Percentiles rank a stretch among this genome's conserved stretches.
phyloP scores from a whole-genome alignment of 2,888 invertebrate species.

The Drosophila fulvimacula region DNA sequence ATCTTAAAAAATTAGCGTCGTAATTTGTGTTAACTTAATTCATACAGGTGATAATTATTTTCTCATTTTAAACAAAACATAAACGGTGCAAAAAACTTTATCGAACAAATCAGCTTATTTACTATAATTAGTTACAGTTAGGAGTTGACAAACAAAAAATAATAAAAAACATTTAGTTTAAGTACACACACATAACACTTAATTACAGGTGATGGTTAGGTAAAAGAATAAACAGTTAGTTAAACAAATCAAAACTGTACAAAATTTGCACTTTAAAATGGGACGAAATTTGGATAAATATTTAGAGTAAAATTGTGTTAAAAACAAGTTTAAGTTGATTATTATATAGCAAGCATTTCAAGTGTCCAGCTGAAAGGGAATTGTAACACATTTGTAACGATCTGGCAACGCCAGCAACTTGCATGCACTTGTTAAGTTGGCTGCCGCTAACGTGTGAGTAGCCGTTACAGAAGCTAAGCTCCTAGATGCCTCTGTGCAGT shows the following conservation, averaged over 20 bases:
- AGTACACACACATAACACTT: slow-evolving; percentile 53
- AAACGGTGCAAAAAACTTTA: slow-evolving; percentile 82
- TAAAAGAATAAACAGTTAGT: slow-evolving; percentile 41
- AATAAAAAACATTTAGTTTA: slow-evolving; percentile 13
- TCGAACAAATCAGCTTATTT: slow-evolving; percentile 35
- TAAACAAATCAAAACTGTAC: slow-evolving; percentile 36
- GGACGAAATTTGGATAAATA: not conserved
- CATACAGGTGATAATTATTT: slow-evolving; percentile 36
- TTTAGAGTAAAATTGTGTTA: slow-evolving; percentile 18
- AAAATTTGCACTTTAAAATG: slow-evolving; percentile 15
- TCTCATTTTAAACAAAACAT: slow-evolving; percentile 43
- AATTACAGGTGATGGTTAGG: slow-evolving; percentile 28
- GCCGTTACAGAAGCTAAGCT: not conserved
- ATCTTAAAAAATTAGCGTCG: slow-evolving; percentile 64
- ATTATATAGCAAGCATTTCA: slow-evolving; percentile 30
- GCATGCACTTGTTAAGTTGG: slow-evolving; percentile 19
- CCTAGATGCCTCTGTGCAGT: not conserved
- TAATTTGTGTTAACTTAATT: slow-evolving; percentile 41
- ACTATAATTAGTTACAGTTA: slow-evolving; percentile 67
- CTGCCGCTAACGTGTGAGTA: not conserved
- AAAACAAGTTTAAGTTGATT: slow-evolving; percentile 11
- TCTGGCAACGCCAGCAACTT: slow-evolving; percentile 11
- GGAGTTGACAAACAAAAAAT: slow-evolving; percentile 28
- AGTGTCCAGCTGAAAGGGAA: slow-evolving; percentile 35
- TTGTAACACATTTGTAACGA: not conserved